These are phyloP conservation scores for Leptinotarsa texana DNA, from an alignment of 1,140 invertebrate genomes.

Conservation along the genomic window DNA sequence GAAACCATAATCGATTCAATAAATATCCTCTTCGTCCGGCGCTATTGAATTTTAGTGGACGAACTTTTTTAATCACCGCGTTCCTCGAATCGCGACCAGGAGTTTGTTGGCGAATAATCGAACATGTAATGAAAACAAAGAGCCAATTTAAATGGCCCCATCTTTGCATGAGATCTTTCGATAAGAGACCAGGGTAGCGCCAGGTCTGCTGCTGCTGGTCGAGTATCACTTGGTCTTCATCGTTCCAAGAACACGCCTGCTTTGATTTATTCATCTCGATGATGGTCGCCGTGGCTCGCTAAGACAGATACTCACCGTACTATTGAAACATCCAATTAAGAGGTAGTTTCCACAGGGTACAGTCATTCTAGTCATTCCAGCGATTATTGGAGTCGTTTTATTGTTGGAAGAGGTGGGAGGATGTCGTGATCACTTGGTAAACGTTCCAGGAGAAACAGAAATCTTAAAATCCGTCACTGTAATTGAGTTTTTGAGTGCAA, in stretches of 20 bases:
- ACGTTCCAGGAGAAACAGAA: too few species aligned
- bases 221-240: slow-evolving; percentile 43
- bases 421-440: too few species aligned
- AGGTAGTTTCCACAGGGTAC: neutral
- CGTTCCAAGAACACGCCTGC: slow-evolving; percentile 41
- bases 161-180: slow-evolving; percentile 38
- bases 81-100: slow-evolving; percentile 34
- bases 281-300: slow-evolving; percentile 27
- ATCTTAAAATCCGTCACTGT: too few species aligned
- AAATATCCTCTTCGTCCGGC: slow-evolving; percentile 21
- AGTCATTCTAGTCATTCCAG: neutral
- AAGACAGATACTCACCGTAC: neutral
- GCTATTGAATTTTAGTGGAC: slow-evolving; percentile 51
- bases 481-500: too few species aligned
- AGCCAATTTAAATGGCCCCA: slow-evolving; percentile 46
- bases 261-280: slow-evolving; percentile 49
- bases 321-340: slow-evolving; percentile 28
- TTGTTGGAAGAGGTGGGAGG: neutral
- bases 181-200: slow-evolving; percentile 43
- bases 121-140: slow-evolving; percentile 31
- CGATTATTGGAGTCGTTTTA: neutral
- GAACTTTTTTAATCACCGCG: slow-evolving; percentile 43
- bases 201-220: slow-evolving; percentile 31
- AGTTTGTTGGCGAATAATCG: slow-evolving; percentile 12
- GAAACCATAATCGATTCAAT: too few species aligned